Evolutionary conservation across 2,113 vertebrate species (phyloP).

Genomic region (Patagioenas fasciata): DNA sequence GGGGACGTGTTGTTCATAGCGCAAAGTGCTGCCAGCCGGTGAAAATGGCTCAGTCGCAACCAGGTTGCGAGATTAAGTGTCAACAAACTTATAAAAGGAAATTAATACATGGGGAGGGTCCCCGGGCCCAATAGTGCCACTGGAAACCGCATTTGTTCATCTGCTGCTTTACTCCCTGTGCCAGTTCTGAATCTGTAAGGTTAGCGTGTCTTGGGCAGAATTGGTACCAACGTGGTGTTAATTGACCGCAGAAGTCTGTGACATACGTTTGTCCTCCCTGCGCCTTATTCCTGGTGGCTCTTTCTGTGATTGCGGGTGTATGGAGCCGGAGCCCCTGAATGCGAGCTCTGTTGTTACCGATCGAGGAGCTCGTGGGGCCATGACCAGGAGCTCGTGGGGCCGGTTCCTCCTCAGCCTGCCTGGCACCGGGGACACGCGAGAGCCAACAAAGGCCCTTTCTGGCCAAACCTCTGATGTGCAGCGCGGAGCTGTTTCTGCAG

Average conservation of each 20-base stretch:
- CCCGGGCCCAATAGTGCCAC: accelerated
- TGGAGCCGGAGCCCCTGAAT: not conserved
- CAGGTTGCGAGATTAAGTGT: accelerated
- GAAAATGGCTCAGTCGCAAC: accelerated
- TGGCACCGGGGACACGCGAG: too few species aligned
- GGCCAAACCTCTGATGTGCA: too few species aligned
- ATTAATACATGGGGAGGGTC: not conserved
- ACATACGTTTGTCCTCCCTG: accelerated
- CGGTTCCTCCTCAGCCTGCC: too few species aligned
- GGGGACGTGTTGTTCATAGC: too few species aligned
- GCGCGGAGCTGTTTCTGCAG: too few species aligned
- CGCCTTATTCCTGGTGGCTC: too few species aligned
- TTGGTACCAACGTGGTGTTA: accelerated
- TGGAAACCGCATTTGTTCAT: accelerated
- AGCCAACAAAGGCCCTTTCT: too few species aligned
- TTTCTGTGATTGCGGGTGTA: not conserved
- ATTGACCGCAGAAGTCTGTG: not conserved
- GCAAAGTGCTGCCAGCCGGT: not conserved
- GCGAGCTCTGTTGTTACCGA: too few species aligned
- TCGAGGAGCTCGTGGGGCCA: too few species aligned
- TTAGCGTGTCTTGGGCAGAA: accelerated
- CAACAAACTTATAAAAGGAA: accelerated
- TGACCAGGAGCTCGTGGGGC: too few species aligned
- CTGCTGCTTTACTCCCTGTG: accelerated
- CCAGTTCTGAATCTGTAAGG: too few species aligned